phyloP scores from a whole-genome alignment of 2,888 invertebrate genomes.

The Ophion obscuratus region DNA sequence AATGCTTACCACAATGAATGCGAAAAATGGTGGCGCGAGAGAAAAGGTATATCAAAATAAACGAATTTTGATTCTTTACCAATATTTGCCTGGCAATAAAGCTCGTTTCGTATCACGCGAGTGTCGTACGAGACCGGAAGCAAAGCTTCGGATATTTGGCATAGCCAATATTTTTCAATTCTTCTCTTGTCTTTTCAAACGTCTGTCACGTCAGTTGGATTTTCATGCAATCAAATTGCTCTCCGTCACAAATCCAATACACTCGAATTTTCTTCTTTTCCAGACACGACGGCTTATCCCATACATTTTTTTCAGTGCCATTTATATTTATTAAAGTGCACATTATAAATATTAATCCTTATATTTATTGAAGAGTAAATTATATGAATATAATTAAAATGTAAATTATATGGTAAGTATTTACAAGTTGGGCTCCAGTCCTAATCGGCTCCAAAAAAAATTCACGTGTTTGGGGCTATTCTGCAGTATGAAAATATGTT shows the following conservation, averaged over 20 bases:
- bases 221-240: conserved; percentile 69
- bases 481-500: too few species aligned
- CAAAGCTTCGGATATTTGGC: conserved; percentile 44
- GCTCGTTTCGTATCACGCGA: conserved; percentile 32
- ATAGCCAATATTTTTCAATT: neutral
- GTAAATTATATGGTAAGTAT: too few species aligned
- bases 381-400: too few species aligned
- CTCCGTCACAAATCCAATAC: conserved; percentile 52
- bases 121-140: conserved; percentile 38
- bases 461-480: too few species aligned
- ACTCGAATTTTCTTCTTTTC: neutral
- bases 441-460: too few species aligned
- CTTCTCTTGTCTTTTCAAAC: neutral
- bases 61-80: conserved; percentile 48
- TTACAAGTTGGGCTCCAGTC: too few species aligned
- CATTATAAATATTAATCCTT: too few species aligned
- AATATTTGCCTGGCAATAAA: conserved; percentile 59
- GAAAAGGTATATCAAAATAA: neutral
- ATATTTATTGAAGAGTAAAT: too few species aligned
- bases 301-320: neutral
- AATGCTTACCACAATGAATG: conserved; percentile 29
- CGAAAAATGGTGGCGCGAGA: conserved; percentile 11
- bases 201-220: conserved; percentile 17
- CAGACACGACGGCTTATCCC: neutral
- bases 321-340: neutral